These are phyloP conservation scores for Clarias laeviceps DNA, from an alignment of 2,797 vertebrate species.

Conservation along the genomic window DNA sequence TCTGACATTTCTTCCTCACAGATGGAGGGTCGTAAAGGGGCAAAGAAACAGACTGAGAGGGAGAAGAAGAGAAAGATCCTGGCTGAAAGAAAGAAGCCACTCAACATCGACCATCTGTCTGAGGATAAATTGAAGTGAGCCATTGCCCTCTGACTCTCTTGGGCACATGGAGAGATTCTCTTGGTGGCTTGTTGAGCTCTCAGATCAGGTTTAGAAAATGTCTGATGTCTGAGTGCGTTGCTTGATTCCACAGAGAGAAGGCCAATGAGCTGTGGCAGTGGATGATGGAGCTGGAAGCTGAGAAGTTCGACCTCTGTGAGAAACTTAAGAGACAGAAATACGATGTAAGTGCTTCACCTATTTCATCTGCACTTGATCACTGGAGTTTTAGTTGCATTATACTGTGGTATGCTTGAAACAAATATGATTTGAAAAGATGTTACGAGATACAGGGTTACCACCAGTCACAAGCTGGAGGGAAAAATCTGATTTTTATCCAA, in stretches of 20 bases:
- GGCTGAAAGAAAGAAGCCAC: conserved; percentile 73
- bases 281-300: conserved; percentile 74
- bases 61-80: conserved; percentile 80
- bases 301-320: conserved; percentile 75
- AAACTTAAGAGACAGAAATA: conserved; percentile 79
- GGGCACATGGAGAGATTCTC: neutral
- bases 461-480: neutral
- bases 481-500: neutral
- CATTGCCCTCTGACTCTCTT: conserved; percentile 3
- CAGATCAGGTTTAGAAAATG: conserved; percentile 11
- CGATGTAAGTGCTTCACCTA: conserved; percentile 67
- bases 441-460: neutral
- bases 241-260: conserved; percentile 68
- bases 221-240: conserved; percentile 33
- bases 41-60: conserved; percentile 77
- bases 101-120: conserved; percentile 70
- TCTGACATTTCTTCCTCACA: conserved; percentile 47
- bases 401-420: neutral
- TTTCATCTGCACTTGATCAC: neutral
- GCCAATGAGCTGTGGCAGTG: conserved; percentile 73
- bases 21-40: conserved; percentile 72
- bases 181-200: neutral
- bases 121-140: conserved; percentile 77
- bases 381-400: neutral
- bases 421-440: neutral